A percentile compares a stretch with the other conserved stretches of the same genome.
phyloP scores from a whole-genome alignment of 2,797 vertebrate species.

The Sylvilagus floridanus region DNA sequence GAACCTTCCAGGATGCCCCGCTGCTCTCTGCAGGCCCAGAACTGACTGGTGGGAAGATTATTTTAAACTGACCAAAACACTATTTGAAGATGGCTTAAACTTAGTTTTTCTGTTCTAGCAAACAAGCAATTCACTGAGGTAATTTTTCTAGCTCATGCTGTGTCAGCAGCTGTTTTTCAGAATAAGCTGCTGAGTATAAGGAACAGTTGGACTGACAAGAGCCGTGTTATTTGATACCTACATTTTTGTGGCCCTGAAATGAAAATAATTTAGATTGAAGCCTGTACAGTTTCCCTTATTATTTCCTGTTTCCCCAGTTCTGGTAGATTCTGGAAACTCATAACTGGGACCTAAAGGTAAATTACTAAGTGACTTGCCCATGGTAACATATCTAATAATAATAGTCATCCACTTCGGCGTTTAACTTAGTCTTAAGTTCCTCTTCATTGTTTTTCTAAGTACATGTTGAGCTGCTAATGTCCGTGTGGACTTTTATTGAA shows the following conservation, averaged over 20 bases:
- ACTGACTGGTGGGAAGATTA: neutral
- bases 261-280: conserved; percentile 12
- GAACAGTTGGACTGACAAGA: conserved; percentile 21
- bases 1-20: neutral
- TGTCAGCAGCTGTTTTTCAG: conserved; percentile 44
- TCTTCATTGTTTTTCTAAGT: neutral
- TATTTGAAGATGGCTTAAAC: conserved; percentile 55
- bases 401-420: neutral
- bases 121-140: neutral
- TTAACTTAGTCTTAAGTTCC: neutral
- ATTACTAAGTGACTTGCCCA: neutral
- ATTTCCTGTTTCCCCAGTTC: neutral
- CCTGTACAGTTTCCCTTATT: neutral
- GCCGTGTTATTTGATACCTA: neutral
- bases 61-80: neutral
- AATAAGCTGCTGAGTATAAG: conserved; percentile 15
- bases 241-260: neutral
- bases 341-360: conserved; percentile 10
- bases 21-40: neutral
- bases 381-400: neutral
- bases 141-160: conserved; percentile 44
- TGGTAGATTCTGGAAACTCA: neutral
- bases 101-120: conserved; percentile 30
- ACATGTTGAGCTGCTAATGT: neutral
- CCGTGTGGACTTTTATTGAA: conserved; percentile 31